Conservation (phyloP, 2,888 invertebrate species). For the Machimus atricapillus region DNA sequence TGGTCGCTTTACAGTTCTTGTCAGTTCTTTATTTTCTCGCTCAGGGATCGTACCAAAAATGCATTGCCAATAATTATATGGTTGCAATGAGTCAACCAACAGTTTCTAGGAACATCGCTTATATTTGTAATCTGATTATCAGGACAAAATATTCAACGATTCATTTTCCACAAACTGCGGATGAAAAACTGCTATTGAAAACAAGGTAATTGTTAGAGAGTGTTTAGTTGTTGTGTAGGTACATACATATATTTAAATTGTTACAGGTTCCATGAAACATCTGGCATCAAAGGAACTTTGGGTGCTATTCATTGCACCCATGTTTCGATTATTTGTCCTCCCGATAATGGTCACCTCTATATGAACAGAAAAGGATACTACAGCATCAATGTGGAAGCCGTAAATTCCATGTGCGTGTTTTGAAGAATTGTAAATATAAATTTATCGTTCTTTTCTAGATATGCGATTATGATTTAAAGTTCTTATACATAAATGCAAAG, state of each 20-base stretch:
- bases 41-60: background rate
- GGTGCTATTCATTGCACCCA: background rate
- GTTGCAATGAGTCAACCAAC: background rate
- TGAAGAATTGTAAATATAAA: background rate
- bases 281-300: too few species aligned
- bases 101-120: background rate
- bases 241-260: too few species aligned
- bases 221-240: background rate
- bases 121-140: background rate
- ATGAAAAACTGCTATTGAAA: background rate
- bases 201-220: background rate
- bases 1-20: background rate
- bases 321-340: background rate
- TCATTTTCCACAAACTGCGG: background rate
- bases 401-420: background rate
- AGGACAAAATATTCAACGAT: background rate
- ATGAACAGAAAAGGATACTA: background rate
- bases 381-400: background rate
- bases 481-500: too few species aligned
- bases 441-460: background rate
- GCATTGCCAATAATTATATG: background rate
- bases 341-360: background rate
- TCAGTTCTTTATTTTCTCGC: background rate
- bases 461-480: too few species aligned
- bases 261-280: background rate